These are phyloP conservation scores for Clepsis dumicolana DNA, from an alignment of 2,888 invertebrate species.

Conservation along the genomic window DNA sequence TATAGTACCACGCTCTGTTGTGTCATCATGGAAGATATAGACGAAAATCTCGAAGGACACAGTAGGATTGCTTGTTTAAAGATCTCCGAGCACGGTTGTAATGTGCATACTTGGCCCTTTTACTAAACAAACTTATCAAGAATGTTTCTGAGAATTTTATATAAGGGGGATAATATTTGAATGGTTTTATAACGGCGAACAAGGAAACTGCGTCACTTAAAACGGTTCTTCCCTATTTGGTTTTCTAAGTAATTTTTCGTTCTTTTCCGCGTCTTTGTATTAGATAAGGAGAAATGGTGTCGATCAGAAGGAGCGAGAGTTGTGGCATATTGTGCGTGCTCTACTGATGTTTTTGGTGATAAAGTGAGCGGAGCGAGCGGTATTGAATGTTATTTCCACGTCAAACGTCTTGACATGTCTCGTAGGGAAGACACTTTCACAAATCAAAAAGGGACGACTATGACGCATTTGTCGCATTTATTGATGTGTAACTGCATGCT, in stretches of 20 bases:
- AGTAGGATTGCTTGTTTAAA: too few species aligned
- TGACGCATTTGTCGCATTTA: background rate
- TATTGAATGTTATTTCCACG: background rate
- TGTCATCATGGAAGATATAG: too few species aligned
- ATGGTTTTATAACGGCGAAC: background rate
- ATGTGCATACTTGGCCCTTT: constrained; percentile 67
- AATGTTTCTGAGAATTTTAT: constrained; percentile 4
- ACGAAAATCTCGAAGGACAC: too few species aligned
- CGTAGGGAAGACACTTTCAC: background rate
- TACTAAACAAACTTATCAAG: constrained; percentile 53
- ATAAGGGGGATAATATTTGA: background rate
- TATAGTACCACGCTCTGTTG: too few species aligned
- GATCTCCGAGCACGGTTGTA: too few species aligned
- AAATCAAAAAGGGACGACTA: background rate
- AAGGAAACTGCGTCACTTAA: background rate
- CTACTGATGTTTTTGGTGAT: background rate
- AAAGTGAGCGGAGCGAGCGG: background rate
- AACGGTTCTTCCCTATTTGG: background rate
- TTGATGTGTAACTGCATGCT: background rate
- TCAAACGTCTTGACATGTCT: background rate
- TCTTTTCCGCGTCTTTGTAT: background rate
- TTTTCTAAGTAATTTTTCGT: background rate
- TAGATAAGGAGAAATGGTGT: background rate
- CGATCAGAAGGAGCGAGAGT: background rate
- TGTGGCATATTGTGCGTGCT: background rate